Conservation (phyloP, 2,113 vertebrate species). For the Polypterus bichir region DNA sequence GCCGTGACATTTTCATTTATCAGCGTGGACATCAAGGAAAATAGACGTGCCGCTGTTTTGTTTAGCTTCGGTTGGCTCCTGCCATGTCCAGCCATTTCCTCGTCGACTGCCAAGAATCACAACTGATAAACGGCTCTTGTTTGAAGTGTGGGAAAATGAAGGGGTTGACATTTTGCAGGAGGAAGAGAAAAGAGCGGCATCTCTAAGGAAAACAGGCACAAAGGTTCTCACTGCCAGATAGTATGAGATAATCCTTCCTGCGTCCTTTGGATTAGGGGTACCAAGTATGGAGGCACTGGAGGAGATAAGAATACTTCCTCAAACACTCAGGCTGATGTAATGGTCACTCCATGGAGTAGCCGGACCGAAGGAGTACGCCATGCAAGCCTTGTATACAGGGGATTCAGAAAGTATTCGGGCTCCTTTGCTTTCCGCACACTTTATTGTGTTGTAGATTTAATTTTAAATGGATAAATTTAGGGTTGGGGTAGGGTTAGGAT, state of each 20-base stretch:
- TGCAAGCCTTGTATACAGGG: too few relatives aligned
- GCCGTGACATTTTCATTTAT: constrained; percentile 39
- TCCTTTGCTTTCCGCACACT: too few relatives aligned
- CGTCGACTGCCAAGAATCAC: constrained; percentile 74
- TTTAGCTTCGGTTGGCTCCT: constrained; percentile 35
- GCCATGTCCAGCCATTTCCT: constrained; percentile 72
- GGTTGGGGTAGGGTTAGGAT: too few relatives aligned
- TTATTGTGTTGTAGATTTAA: too few relatives aligned
- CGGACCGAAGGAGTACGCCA: background rate
- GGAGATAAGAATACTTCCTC: background rate
- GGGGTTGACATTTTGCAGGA: constrained; percentile 39
- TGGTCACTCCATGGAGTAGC: background rate
- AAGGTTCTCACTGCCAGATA: constrained; percentile 14
- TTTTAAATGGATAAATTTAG: too few relatives aligned
- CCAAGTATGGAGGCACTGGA: background rate
- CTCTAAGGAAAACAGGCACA: constrained; percentile 30
- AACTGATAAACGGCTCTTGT: constrained; percentile 51
- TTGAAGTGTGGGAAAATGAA: constrained; percentile 63
- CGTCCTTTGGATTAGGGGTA: constrained; percentile 7
- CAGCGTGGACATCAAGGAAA: constrained; percentile 35
- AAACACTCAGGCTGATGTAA: background rate
- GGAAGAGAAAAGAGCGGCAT: constrained; percentile 36
- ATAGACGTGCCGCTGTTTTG: constrained; percentile 37
- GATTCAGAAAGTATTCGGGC: too few relatives aligned
- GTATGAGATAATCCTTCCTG: constrained; percentile 15